Conservation (phyloP, 1,140 invertebrate species). For the Anagrus nilaparvatae region DNA sequence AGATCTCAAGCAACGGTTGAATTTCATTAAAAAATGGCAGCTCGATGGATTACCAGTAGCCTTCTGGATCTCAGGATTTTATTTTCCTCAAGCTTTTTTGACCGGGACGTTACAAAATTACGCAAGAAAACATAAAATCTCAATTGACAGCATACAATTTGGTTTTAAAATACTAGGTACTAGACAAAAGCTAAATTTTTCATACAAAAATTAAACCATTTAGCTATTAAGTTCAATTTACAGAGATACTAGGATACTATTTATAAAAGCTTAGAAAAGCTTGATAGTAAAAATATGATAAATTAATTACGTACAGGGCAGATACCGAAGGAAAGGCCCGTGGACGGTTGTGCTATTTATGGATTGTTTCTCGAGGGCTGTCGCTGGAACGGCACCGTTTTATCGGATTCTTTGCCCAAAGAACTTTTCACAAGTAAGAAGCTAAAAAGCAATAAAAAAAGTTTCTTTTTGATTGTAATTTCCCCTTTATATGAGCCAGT, state of each 20-base stretch:
- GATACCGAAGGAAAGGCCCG: conserved; percentile 42
- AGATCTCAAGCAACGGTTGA: conserved; percentile 48
- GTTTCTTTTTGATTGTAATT: no score
- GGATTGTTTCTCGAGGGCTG: conserved; percentile 67
- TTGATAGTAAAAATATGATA: no score
- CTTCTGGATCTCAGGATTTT: conserved; percentile 82
- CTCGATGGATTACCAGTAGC: conserved; percentile 56
- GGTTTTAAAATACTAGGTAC: conserved; percentile 49
- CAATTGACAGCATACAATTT: conserved; percentile 69
- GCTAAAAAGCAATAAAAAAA: no score
- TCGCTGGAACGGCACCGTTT: conserved; percentile 47
- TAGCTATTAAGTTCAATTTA: no score
- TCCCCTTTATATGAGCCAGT: no score
- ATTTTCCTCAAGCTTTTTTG: conserved; percentile 77
- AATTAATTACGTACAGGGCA: no score
- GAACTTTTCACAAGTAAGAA: conserved; percentile 51
- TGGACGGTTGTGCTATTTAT: conserved; percentile 60
- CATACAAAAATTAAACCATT: no score
- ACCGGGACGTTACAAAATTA: conserved; percentile 76
- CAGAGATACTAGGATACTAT: no score
- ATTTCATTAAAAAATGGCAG: conserved; percentile 59
- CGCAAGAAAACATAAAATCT: conserved; percentile 62
- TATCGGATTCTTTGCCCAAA: conserved; percentile 53
- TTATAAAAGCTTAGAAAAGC: no score
- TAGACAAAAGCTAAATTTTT: not conserved